Evolutionary conservation across 1,140 invertebrate species (phyloP).

Genomic region (Heliothis virescens): DNA sequence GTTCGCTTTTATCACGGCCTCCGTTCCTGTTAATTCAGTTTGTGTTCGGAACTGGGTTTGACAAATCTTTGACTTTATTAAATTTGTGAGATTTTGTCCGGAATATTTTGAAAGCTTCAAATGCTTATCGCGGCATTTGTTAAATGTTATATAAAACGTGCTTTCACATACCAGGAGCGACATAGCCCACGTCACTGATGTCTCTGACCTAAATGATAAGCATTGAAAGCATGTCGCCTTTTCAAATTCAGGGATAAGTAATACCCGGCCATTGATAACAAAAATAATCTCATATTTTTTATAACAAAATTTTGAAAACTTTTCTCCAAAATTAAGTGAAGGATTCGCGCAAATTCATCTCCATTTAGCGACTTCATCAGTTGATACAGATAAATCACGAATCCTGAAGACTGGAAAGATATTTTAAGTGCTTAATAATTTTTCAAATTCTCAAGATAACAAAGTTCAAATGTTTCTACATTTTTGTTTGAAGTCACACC

Average conservation of each 20-base stretch:
- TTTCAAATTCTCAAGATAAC: conserved; percentile 55
- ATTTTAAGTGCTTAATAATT: conserved; percentile 56
- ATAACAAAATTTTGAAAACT: conserved; percentile 53
- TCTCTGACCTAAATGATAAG: not conserved
- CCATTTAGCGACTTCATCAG: conserved; percentile 62
- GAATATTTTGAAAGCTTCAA: conserved; percentile 10
- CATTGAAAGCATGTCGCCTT: conserved; percentile 38
- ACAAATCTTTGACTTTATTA: conserved; percentile 37
- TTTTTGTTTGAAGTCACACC: conserved; percentile 54
- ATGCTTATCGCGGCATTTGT: conserved; percentile 10
- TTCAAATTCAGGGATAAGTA: conserved; percentile 56
- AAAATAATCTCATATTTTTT: conserved; percentile 60
- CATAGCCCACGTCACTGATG: not conserved
- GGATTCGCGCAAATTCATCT: conserved; percentile 66
- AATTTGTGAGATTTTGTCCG: conserved; percentile 3
- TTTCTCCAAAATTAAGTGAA: conserved; percentile 53
- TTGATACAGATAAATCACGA: conserved; percentile 69
- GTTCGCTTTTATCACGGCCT: conserved; percentile 30
- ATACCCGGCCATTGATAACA: conserved; percentile 52
- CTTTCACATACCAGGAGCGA: not conserved
- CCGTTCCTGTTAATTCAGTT: conserved; percentile 25
- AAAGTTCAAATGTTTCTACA: conserved; percentile 40
- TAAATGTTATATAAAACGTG: conserved; percentile 15
- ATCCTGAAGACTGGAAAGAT: conserved; percentile 48
- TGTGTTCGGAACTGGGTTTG: conserved; percentile 13